Evolutionary conservation across 1,140 invertebrate genomes (phyloP), one percentile per base, ranked within the genome.

Genomic region (Papilio helenus): DNA sequence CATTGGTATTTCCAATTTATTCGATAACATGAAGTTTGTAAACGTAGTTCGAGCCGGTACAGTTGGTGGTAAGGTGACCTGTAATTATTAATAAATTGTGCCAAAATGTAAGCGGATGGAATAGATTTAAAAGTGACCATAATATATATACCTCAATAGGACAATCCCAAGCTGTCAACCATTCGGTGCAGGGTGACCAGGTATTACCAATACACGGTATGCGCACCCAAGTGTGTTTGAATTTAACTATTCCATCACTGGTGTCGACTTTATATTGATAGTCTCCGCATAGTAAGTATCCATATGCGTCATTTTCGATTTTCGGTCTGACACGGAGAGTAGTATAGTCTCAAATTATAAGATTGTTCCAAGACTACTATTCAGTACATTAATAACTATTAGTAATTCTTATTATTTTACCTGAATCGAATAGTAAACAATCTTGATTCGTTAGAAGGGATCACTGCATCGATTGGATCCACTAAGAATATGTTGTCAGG

Each of bases 181-280:
- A 92, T 77, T 92, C 91, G 0, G 89, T 89, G 72, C 93, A 94
- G 10, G 89, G 89, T 34, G 81, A 80, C 88, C 90, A 92, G 5
- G 92, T 93, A 77, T 93, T 92, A 3, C 92, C 93, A 8, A 93
- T 87, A 68, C 93, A 93, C 1, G 93, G 90, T 78, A 94, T 90
- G 18, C 93, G 87, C 49, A 93, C 92, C 89, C 89, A 89, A 0
- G 84, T 89, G 72, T 93, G 92, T 73, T 91, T 90, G 20, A 89
- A 81, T 78, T 89, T 90, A 0, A 83, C 49, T 42, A 61, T 61
- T 34, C 84, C 72, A 7, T 89, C 86, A n/a, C 58, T 74, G 23
- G 80, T 65, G 34, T 84, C 83, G 18, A 79, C 86, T 80, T 91
- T 91, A 18, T 84, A 81, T 80, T 93, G 92, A 80, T 87, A 94